Evolutionary conservation across 2,888 invertebrate species (phyloP), one percentile per base, ranked within the genome.

Genomic region (Rosalia funebris): DNA sequence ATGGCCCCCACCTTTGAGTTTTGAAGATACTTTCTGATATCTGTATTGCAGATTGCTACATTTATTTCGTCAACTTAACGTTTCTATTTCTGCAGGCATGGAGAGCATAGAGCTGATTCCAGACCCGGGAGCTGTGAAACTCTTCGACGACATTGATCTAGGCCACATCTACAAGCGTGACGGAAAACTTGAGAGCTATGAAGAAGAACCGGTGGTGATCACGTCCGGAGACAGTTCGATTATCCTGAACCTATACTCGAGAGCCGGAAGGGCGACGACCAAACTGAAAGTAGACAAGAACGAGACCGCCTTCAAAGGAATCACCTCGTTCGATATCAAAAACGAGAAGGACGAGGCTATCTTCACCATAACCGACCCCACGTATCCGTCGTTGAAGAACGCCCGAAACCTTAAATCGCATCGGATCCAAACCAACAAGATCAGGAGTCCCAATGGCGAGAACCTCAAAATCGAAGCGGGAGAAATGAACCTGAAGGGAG

Each of bases 61-160:
- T n/a, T n/a, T n/a, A n/a, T n/a, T n/a, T n/a, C n/a, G n/a, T n/a
- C n/a, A n/a, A n/a, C n/a, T n/a, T n/a, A n/a, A n/a, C n/a, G n/a
- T n/a, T n/a, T n/a, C n/a, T n/a, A n/a, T n/a, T 17, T 5, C 44
- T 57, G 12, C 52, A 68, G 68, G 68, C 4, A 90, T 95, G 87
- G 91, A 94, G 75, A 91, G 92, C 85, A 74, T 95, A 81, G 95
- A 95, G 80, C 85, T 94, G 44, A 86, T 93, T 58, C 87, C 89
- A 0, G 89, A 91, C 52, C 87, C 89, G 61, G 87, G 88, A 62
- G 84, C 91, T 0, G 83, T 93, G 0, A 94, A 93, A 77, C 90
- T 95, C 76, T 90, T 88, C 63, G 94, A 93, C 0, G 83, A 86
- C 39, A 87, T 91, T 0, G 91, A 93, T 75, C 82, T 95, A 66